Conservation (phyloP, 2,888 invertebrate species). For the Megaustenia siamemsis region DNA sequence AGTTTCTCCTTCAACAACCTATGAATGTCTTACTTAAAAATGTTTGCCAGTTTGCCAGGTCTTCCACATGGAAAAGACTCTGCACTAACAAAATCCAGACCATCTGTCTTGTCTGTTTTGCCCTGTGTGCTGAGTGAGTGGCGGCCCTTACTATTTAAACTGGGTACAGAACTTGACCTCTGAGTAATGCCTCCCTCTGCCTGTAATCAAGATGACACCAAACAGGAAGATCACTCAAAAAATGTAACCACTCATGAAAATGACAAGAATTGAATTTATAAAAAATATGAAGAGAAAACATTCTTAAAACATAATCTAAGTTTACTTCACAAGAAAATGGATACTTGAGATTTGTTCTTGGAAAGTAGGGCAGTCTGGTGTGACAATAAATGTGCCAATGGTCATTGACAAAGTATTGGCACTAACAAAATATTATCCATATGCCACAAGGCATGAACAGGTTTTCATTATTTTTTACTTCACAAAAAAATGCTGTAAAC, state of each 20-base stretch:
- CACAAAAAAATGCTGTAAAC: neutral
- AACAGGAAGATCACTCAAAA: no score
- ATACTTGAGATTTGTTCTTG: no score
- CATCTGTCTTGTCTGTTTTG: slow-evolving; percentile 55
- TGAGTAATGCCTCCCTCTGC: slow-evolving; percentile 80
- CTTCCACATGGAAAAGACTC: slow-evolving; percentile 55
- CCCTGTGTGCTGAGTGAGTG: slow-evolving; percentile 56
- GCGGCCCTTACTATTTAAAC: slow-evolving; percentile 56
- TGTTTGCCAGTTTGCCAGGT: slow-evolving; percentile 37
- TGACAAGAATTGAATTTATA: no score
- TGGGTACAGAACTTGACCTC: slow-evolving; percentile 58
- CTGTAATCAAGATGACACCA: slow-evolving; percentile 53
- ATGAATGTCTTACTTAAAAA: slow-evolving; percentile 37
- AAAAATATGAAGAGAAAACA: no score
- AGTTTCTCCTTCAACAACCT: neutral
- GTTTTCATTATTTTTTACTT: neutral
- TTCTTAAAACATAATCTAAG: no score
- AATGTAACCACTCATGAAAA: no score
- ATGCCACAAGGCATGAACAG: neutral
- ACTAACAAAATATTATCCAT: neutral
- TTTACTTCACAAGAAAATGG: no score
- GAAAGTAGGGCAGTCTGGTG: no score
- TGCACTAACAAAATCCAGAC: slow-evolving; percentile 56
- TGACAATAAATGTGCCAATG: no score
- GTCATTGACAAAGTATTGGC: no score